These are phyloP conservation scores for Zaprionus lineosus DNA, from an alignment of 2,888 invertebrate genomes.

Conservation along the genomic window DNA sequence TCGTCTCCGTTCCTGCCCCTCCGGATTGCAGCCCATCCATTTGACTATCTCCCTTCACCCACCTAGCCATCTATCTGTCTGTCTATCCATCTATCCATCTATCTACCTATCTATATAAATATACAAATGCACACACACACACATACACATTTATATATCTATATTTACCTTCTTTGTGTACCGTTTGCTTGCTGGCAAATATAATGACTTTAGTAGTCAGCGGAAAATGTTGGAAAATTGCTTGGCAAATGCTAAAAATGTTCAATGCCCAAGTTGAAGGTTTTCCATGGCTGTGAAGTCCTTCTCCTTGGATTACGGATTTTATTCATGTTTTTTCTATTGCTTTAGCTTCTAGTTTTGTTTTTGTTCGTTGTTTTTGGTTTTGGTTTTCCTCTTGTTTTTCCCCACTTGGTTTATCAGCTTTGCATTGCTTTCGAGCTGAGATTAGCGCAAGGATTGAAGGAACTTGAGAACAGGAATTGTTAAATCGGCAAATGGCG, in stretches of 20 bases:
- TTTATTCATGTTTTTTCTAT: conserved; percentile 37
- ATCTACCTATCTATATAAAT: conserved; percentile 16
- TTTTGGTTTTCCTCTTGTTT: conserved; percentile 26
- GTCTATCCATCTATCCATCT: conserved; percentile 25
- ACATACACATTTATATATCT: too few species aligned
- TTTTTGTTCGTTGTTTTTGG: too few species aligned
- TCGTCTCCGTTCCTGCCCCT: too few species aligned
- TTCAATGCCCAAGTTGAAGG: conserved; percentile 65
- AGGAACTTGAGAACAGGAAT: conserved; percentile 17
- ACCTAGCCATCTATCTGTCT: background rate
- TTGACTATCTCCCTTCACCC: too few species aligned
- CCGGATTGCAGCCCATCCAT: too few species aligned
- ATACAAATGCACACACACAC: background rate
- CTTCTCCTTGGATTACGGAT: too few species aligned
- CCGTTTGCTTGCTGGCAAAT: conserved; percentile 57
- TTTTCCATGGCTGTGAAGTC: conserved; percentile 19
- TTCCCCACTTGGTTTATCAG: conserved; percentile 37
- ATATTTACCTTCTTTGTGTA: conserved; percentile 43
- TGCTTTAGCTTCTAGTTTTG: too few species aligned
- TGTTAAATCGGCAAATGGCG: conserved; percentile 56
- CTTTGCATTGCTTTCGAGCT: conserved; percentile 68
- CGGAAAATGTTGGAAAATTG: conserved; percentile 77
- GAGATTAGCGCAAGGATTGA: conserved; percentile 66
- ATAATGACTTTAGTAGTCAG: conserved; percentile 78
- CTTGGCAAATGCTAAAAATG: conserved; percentile 63